phyloP scores from a whole-genome alignment of 2,113 vertebrate genomes.

The Catagonus wagneri region DNA sequence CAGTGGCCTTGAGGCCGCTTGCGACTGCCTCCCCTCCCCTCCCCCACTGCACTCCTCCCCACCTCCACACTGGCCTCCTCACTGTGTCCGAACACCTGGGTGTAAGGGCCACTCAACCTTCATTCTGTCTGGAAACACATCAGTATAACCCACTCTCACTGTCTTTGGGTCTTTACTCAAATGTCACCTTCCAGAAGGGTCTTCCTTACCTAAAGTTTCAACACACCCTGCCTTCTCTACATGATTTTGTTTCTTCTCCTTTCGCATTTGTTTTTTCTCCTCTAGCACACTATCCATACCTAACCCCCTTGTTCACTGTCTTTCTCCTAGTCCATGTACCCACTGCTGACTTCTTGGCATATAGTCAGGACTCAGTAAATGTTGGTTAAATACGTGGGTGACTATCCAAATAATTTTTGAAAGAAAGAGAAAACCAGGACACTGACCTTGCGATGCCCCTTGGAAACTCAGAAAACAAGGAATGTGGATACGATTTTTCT shows the following conservation, averaged over 20 bases:
- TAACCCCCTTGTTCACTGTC: not conserved
- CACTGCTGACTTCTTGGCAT: not conserved
- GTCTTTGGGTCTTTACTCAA: constrained; percentile 9
- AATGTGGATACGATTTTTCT: not conserved
- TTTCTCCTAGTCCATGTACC: not conserved
- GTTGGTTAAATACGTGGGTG: constrained; percentile 34
- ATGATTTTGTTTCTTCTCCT: not conserved
- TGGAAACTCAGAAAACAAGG: constrained; percentile 19
- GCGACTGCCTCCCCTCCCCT: not conserved
- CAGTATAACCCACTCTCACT: not conserved
- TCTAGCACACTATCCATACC: not conserved
- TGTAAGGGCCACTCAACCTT: not conserved
- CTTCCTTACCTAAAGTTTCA: not conserved
- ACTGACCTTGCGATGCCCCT: not conserved
- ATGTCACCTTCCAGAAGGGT: not conserved
- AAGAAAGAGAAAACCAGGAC: constrained; percentile 31
- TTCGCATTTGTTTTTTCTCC: not conserved
- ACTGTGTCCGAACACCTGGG: no score
- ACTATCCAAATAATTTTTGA: constrained; percentile 53
- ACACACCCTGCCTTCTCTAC: not conserved
- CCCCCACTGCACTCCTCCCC: not conserved
- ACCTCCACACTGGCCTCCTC: not conserved
- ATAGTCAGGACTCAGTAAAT: not conserved
- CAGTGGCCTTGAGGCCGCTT: not conserved
- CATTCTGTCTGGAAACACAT: not conserved